Percentiles rank a stretch among this genome's conserved stretches.
These are phyloP conservation scores for Calliscelio sp. DNA, from an alignment of 2,888 invertebrate species.

Conservation along the genomic window DNA sequence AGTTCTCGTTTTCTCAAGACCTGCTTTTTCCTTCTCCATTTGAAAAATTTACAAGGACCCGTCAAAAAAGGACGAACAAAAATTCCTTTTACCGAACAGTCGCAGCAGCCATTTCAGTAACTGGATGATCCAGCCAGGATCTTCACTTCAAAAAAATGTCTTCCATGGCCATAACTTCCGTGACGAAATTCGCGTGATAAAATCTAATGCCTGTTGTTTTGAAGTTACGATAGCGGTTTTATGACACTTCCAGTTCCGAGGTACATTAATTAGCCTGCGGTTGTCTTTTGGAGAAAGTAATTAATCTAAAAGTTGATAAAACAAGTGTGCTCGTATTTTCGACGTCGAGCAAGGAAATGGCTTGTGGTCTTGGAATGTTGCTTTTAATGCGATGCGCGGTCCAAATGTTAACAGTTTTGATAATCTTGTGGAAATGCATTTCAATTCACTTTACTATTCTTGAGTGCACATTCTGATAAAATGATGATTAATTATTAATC, in stretches of 20 bases:
- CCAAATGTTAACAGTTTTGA: slow-evolving; percentile 21
- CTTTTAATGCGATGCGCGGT: slow-evolving; percentile 27
- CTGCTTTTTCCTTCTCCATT: background rate
- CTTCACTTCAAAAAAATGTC: background rate
- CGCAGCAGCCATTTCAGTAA: background rate
- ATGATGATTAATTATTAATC: too few relatives aligned
- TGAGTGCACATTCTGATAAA: too few relatives aligned
- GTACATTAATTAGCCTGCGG: slow-evolving; percentile 49
- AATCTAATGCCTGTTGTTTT: slow-evolving; percentile 29
- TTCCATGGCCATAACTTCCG: slow-evolving; percentile 7
- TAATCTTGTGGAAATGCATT: background rate
- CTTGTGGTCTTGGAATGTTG: slow-evolving; percentile 42
- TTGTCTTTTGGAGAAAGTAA: slow-evolving; percentile 52
- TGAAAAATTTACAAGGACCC: slow-evolving; percentile 14
- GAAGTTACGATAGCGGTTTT: slow-evolving; percentile 34
- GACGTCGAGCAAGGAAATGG: slow-evolving; percentile 46
- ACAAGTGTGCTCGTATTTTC: slow-evolving; percentile 38
- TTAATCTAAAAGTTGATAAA: slow-evolving; percentile 58
- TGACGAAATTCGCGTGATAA: slow-evolving; percentile 19
- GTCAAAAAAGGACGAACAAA: background rate
- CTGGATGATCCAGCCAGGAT: background rate
- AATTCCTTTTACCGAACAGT: background rate
- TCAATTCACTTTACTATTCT: too few relatives aligned
- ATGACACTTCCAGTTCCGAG: slow-evolving; percentile 39
- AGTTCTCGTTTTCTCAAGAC: slow-evolving; percentile 26